phyloP scores from a whole-genome alignment of 2,888 invertebrate genomes.

The Phyto melanocephala region DNA sequence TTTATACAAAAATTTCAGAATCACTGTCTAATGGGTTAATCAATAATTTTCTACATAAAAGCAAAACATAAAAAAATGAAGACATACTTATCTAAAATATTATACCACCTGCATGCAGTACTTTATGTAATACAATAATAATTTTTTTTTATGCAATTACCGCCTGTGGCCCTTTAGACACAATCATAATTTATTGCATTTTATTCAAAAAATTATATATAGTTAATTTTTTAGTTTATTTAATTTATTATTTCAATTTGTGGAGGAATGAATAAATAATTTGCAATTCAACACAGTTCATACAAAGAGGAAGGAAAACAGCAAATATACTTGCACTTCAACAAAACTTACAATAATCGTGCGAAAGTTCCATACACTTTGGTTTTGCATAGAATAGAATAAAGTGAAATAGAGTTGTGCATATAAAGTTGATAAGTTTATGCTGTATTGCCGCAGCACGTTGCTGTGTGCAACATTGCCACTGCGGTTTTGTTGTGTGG shows the following conservation, averaged over 20 bases:
- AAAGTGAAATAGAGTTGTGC: neutral
- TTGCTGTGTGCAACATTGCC: slow-evolving; percentile 22
- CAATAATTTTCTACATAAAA: slow-evolving; percentile 20
- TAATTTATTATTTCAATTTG: slow-evolving; percentile 41
- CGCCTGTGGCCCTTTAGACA: slow-evolving; percentile 26
- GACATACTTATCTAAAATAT: neutral
- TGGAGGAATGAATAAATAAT: slow-evolving; percentile 38
- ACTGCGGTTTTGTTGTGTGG: slow-evolving; percentile 28
- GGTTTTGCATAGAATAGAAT: slow-evolving; percentile 34
- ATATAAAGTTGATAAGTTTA: slow-evolving; percentile 12
- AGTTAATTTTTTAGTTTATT: slow-evolving; percentile 18
- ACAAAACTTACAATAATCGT: slow-evolving; percentile 59
- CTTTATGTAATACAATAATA: neutral
- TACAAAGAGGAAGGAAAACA: neutral
- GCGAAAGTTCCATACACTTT: slow-evolving; percentile 57
- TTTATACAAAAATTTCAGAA: no score
- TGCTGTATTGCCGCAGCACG: slow-evolving; percentile 37
- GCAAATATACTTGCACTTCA: slow-evolving; percentile 13
- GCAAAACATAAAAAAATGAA: neutral
- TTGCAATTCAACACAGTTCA: slow-evolving; percentile 32
- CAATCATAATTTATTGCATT: slow-evolving; percentile 32
- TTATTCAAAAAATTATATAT: slow-evolving; percentile 23
- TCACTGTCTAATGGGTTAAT: no score
- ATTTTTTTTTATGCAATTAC: neutral
- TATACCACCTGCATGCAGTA: slow-evolving; percentile 16